Conservation (phyloP, 1,140 invertebrate genomes). For the Bombus confusus region DNA sequence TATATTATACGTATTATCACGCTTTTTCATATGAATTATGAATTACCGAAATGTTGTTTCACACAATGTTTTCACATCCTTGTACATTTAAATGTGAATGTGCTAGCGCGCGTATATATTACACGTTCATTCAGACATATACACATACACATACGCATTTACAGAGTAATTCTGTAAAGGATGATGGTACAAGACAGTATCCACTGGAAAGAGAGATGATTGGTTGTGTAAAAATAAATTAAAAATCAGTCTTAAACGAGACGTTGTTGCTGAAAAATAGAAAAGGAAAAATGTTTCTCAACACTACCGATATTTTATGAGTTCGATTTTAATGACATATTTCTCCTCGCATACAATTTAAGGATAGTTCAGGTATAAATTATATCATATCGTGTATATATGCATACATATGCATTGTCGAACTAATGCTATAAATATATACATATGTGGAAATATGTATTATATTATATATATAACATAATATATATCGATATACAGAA, state of each 20-base stretch:
- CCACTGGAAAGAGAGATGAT: constrained; percentile 42
- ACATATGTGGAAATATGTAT: constrained; percentile 39
- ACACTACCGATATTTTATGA: constrained; percentile 44
- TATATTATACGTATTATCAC: constrained; percentile 70
- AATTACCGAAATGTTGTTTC: constrained; percentile 67
- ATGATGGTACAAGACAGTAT: constrained; percentile 43
- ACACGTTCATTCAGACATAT: constrained; percentile 24
- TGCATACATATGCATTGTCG: constrained; percentile 52
- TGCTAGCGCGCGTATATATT: constrained; percentile 17
- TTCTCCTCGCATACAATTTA: constrained; percentile 59
- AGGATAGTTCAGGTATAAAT: constrained; percentile 59
- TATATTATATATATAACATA: constrained; percentile 69
- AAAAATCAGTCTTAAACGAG: constrained; percentile 23
- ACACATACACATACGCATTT: constrained; percentile 41
- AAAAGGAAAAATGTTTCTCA: constrained; percentile 26
- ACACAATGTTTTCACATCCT: constrained; percentile 46
- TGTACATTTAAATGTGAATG: constrained; percentile 21
- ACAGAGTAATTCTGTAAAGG: constrained; percentile 66
- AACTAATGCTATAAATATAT: constrained; percentile 68
- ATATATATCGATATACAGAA: constrained; percentile 51
- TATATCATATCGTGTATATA: constrained; percentile 66
- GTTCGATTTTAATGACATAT: constrained; percentile 50
- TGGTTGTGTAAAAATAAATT: constrained; percentile 46
- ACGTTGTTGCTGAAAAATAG: constrained; percentile 30
- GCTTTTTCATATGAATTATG: constrained; percentile 77